A percentile compares a stretch with the other conserved stretches of the same genome.
phyloP scores from a whole-genome alignment of 2,888 invertebrate species.

The Eledone cirrhosa region DNA sequence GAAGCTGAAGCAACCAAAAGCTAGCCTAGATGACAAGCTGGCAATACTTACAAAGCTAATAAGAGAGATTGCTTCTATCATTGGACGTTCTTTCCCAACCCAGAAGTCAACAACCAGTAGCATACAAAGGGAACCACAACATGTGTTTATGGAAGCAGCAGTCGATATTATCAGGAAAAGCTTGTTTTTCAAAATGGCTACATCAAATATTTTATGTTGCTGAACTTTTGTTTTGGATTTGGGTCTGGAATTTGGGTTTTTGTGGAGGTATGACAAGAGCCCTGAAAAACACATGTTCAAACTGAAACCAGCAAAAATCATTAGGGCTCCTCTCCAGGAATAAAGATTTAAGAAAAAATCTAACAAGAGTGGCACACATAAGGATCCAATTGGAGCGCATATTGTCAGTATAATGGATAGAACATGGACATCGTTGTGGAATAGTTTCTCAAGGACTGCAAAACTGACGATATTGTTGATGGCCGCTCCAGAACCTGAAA shows the following conservation, averaged over 20 bases:
- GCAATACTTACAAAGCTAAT: background rate
- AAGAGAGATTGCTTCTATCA: background rate
- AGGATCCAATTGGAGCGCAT: background rate
- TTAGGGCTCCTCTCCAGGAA: background rate
- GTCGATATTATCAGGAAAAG: background rate
- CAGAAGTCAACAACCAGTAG: background rate
- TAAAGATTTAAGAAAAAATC: background rate
- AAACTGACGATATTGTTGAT: background rate
- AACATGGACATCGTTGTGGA: background rate
- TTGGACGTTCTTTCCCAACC: background rate
- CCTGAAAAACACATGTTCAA: constrained; percentile 24
- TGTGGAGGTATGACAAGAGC: background rate
- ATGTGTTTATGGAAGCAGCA: background rate
- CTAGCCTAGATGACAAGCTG: background rate
- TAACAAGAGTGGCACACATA: background rate
- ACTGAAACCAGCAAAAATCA: background rate
- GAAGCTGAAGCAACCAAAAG: background rate
- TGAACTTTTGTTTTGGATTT: background rate
- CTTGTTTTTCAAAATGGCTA: background rate
- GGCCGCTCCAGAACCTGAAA: background rate
- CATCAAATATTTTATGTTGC: background rate
- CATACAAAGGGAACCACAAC: background rate
- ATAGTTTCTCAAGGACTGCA: background rate
- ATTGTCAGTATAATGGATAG: background rate
- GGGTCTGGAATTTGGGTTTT: background rate